A percentile compares a stretch with the other conserved stretches of the same genome.
These are phyloP conservation scores for Dendrocincla tyrannina DNA, from an alignment of 2,797 vertebrate species.

Conservation along the genomic window DNA sequence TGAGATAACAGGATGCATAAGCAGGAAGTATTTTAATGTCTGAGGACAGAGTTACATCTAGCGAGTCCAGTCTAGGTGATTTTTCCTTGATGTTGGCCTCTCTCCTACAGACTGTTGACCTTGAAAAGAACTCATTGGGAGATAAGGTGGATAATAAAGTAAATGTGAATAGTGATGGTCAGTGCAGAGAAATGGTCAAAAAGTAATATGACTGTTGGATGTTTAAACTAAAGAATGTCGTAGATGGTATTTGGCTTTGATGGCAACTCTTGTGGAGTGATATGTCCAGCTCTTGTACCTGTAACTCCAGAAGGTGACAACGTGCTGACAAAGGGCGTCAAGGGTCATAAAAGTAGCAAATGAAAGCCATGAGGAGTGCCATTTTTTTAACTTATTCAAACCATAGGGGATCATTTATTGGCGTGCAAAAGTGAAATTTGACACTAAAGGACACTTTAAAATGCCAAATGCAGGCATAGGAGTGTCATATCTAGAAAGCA, in stretches of 20 bases:
- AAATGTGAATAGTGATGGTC: background rate
- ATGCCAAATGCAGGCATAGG: background rate
- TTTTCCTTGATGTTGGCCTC: background rate
- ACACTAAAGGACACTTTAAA: background rate
- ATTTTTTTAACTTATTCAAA: background rate
- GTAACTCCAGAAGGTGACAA: background rate
- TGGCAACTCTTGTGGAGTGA: background rate
- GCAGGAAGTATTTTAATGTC: background rate
- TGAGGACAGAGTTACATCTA: background rate
- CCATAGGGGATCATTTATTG: background rate
- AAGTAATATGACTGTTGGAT: background rate
- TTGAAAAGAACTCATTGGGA: background rate
- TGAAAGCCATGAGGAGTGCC: background rate
- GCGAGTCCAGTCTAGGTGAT: accelerated
- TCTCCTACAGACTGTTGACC: background rate
- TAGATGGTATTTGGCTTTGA: background rate
- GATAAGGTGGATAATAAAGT: background rate
- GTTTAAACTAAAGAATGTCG: background rate
- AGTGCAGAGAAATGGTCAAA: background rate
- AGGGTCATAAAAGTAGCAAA: background rate
- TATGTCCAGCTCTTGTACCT: background rate
- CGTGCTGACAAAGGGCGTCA: background rate
- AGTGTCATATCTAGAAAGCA: background rate
- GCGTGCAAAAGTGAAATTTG: background rate
- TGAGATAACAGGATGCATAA: background rate